A percentile compares a stretch with the other conserved stretches of the same genome.
These are phyloP conservation scores for Allophyes oxyacanthae DNA, from an alignment of 2,888 invertebrate genomes.

Conservation along the genomic window DNA sequence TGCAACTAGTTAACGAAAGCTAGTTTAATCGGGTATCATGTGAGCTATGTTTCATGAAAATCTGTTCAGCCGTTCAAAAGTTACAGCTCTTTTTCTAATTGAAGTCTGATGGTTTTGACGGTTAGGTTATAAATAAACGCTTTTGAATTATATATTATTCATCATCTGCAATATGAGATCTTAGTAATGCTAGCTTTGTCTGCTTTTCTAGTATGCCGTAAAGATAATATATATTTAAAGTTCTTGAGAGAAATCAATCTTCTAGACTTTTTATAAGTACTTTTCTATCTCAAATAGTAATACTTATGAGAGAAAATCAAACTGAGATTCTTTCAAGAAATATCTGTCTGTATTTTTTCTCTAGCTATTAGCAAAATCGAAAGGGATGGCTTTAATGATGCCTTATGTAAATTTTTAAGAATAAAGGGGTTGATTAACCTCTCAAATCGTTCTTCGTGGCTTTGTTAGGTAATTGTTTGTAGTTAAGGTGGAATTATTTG, in stretches of 20 bases:
- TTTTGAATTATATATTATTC: too few species aligned
- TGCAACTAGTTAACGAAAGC: too few species aligned
- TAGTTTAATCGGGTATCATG: too few species aligned
- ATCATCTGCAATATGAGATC: too few species aligned
- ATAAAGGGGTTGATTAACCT: constrained; percentile 39
- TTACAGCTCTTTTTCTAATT: too few species aligned
- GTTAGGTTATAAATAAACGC: too few species aligned
- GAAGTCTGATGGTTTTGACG: too few species aligned
- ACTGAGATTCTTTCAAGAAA: constrained; percentile 35
- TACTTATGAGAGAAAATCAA: constrained; percentile 32
- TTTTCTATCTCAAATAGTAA: constrained; percentile 4
- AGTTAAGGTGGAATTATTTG: constrained; percentile 16
- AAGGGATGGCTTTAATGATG: constrained; percentile 49
- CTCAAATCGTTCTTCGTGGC: constrained; percentile 40
- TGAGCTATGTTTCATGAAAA: too few species aligned
- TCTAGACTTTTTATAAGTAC: constrained; percentile 3
- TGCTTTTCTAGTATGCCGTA: too few species aligned
- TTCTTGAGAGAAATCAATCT: constrained; percentile 23
- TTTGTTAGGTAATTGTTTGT: constrained; percentile 48
- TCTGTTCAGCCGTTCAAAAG: too few species aligned
- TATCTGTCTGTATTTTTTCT: constrained; percentile 37
- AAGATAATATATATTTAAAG: neutral
- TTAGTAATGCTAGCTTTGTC: too few species aligned
- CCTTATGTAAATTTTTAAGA: constrained; percentile 31
- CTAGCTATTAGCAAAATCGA: constrained; percentile 47